Evolutionary conservation across 2,797 vertebrate species (phyloP), one percentile per base, ranked within the genome.

Genomic region (Pterois miles): DNA sequence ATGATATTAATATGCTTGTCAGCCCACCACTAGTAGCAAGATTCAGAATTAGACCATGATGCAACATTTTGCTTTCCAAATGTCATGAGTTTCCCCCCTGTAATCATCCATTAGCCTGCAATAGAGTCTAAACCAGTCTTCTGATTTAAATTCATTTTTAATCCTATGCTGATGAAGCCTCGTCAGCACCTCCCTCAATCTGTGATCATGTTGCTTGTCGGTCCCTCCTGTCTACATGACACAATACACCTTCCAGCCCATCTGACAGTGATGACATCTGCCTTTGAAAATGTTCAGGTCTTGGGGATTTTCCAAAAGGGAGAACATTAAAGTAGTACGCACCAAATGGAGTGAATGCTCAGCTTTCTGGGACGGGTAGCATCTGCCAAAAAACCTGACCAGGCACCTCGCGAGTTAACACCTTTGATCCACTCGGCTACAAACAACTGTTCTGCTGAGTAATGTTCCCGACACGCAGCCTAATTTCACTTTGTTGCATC

Each of bases 401-500:
- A 14, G 43, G 38, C 74, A 31, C 1, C 43, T 74, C 16, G 2
- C 2, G 16, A 66, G 33, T 9, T 0, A 38, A 65, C 18, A 59
- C 65, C 68, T 86, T 31, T 76, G 79, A 86, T 86, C 74, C 23
- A 2, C 60, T 73, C 52, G 4, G 34, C 76, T n/a, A 29, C 56
- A 40, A 60, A 62, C 48, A 40, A 52, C 31, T 31, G 57, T 27
- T 74, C 72, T 74, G 71, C 56, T 71, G 72, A 82, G 69, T 65
- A 59, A 74, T 53, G 68, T 23, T 56, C 33, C 65, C 3, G 40
- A 11, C 43, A 10, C 25, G 11, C 29, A 8, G 16, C 5, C 6
- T 36, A 6, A 52, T 65, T 72, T 60, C 36, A 13, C 57, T 64
- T 14, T 68, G 36, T 66, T 65, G 57, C 10, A 5, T 79, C 34